Conservation (phyloP, 2,113 vertebrate species). For the Cyprinodon tularosa region DNA sequence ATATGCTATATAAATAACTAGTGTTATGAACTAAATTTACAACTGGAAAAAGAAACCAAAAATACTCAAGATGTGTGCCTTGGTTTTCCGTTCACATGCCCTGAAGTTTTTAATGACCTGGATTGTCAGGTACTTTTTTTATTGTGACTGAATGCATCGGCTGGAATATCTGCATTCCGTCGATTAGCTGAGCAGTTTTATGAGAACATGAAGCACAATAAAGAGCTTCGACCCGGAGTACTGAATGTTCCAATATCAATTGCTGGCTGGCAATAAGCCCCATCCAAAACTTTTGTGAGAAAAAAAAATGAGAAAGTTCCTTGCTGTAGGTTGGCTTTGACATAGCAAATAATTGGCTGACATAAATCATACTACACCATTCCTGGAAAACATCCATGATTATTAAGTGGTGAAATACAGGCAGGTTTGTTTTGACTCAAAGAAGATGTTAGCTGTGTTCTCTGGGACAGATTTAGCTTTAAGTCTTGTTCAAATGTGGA, state of each 20-base stretch:
- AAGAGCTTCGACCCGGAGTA: slow-evolving; percentile 16
- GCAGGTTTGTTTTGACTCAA: slow-evolving; percentile 1
- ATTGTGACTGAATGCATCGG: slow-evolving; percentile 33
- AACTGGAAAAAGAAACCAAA: neutral
- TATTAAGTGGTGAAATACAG: neutral
- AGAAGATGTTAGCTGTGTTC: slow-evolving; percentile 14
- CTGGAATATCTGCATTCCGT: slow-evolving; percentile 63
- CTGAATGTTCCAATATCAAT: slow-evolving; percentile 35
- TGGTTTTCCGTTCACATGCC: neutral
- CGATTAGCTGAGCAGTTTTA: slow-evolving; percentile 21
- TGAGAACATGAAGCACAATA: slow-evolving; percentile 15
- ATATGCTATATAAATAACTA: too few species aligned
- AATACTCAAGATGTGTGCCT: neutral
- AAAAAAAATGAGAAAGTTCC: slow-evolving; percentile 9
- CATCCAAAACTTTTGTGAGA: slow-evolving; percentile 13
- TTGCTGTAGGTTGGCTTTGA: slow-evolving; percentile 17
- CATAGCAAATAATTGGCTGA: neutral
- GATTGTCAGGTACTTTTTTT: slow-evolving; percentile 19
- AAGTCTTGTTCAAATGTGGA: slow-evolving; percentile 58
- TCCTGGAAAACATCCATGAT: slow-evolving; percentile 11
- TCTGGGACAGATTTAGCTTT: slow-evolving; percentile 38
- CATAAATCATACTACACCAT: neutral
- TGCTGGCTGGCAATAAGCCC: slow-evolving; percentile 9
- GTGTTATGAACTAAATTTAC: too few species aligned
- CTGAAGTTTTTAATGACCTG: neutral